These are phyloP conservation scores for Pteria penguin DNA, from an alignment of 2,888 invertebrate genomes.

Conservation along the genomic window DNA sequence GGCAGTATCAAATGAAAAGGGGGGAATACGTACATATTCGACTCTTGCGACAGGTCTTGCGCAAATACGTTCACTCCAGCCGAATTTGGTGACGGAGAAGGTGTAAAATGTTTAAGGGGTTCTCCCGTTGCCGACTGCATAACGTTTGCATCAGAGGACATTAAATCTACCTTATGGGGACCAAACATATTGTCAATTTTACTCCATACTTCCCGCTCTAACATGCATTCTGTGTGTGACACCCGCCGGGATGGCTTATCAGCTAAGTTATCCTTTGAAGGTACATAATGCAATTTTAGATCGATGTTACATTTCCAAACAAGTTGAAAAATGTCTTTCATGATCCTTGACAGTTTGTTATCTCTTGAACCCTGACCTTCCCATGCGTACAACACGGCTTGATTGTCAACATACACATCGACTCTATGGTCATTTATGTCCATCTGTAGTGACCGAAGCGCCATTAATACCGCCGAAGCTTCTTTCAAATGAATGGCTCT, in stretches of 20 bases:
- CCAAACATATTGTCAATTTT: too few relatives aligned
- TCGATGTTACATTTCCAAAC: constrained; percentile 25
- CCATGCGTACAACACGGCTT: constrained; percentile 21
- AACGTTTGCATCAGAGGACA: constrained; percentile 33
- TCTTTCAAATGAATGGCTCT: constrained; percentile 36
- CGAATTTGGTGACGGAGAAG: constrained; percentile 18
- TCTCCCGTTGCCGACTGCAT: constrained; percentile 7
- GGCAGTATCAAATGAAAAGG: constrained; percentile 35
- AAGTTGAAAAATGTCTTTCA: background rate
- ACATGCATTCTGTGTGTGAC: constrained; percentile 24
- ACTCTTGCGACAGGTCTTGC: constrained; percentile 20
- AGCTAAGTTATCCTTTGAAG: constrained; percentile 24
- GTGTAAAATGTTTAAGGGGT: constrained; percentile 35
- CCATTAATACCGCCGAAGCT: constrained; percentile 20
- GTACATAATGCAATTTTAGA: constrained; percentile 35
- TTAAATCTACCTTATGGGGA: constrained; percentile 35
- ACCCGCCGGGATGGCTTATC: constrained; percentile 19
- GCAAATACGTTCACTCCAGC: constrained; percentile 41
- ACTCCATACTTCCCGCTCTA: constrained; percentile 16
- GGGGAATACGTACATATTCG: constrained; percentile 46
- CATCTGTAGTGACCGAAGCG: background rate
- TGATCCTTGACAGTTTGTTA: background rate
- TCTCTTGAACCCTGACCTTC: background rate
- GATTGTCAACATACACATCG: constrained; percentile 31
- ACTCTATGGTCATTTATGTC: constrained; percentile 6